A percentile compares a stretch with the other conserved stretches of the same genome.
These are phyloP conservation scores for Colossoma macropomum DNA, from an alignment of 2,113 vertebrate genomes.

Conservation along the genomic window DNA sequence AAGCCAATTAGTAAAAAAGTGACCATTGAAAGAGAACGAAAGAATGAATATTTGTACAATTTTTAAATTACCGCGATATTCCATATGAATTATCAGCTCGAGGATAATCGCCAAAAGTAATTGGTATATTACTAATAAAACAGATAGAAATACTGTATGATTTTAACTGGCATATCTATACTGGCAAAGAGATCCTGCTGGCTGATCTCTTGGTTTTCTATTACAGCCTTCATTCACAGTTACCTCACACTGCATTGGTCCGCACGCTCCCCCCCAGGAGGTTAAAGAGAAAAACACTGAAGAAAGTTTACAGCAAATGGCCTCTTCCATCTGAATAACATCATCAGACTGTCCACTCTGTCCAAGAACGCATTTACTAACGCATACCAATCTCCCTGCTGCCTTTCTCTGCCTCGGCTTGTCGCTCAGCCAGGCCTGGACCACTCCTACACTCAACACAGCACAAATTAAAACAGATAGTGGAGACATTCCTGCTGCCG, in stretches of 20 bases:
- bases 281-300: not conserved
- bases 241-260: not conserved
- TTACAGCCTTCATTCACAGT: no score
- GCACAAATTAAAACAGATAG: slow-evolving; percentile 36
- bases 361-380: slow-evolving; percentile 5
- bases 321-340: slow-evolving; percentile 4
- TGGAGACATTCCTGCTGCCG: not conserved
- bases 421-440: not conserved
- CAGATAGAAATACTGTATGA: no score
- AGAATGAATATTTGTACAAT: no score
- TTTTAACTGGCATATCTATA: no score
- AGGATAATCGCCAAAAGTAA: no score
- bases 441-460: slow-evolving; percentile 8
- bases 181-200: no score
- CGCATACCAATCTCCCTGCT: slow-evolving; percentile 14
- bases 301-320: slow-evolving; percentile 8
- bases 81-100: no score
- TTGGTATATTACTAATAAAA: no score
- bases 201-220: no score
- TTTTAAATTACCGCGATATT: no score
- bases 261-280: not conserved
- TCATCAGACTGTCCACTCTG: slow-evolving; percentile 29
- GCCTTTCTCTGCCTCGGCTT: not conserved
- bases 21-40: no score
- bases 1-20: no score